Evolutionary conservation across 2,797 vertebrate species (phyloP), one percentile per base, ranked within the genome.

Genomic region (Sebastolobus alascanus): DNA sequence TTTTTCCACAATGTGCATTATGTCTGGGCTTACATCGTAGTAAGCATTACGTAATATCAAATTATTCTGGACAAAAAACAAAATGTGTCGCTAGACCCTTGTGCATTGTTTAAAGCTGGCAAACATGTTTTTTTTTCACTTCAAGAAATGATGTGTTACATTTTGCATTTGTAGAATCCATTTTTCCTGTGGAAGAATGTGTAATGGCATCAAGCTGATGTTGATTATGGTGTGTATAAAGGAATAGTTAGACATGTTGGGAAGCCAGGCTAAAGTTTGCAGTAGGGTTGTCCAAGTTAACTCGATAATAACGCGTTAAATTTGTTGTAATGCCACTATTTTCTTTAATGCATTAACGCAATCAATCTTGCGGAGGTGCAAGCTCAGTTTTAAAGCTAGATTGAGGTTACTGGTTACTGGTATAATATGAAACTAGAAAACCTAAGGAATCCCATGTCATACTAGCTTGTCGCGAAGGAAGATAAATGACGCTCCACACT

Each of bases 31-130:
- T 46, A 52, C n/a, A 33, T 61, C 37, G 55, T 77, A 70, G 58
- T 58, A 20, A 35, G 38, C 25, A 77, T 83, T 78, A 78, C 59
- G n/a, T 78, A 76, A 77, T 65, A 75, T 33, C 27, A 72, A 29
- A n/a, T 82, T 70, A 50, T 79, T 63, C 27, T 46, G 50, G 40
- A 25, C 40, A n/a, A 22, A 68, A 6, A 43, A n/a, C 54, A 20
- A 37, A 40, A n/a, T 38, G 31, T 27, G 27, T 54, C 13, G 33
- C 63, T 22, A 69, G 11, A 5, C 5, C 4, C 29, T 16, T 56
- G 11, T 56, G 27, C 22, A 40, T 27, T 76, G 22, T 58, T 46
- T 37, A 22, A 69, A 52, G 33, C 14, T 68, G 54, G 16, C 14
- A 54, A 75, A 35, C 12, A 18, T 16, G 2, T 1, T 22, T 27